These are phyloP conservation scores for Eulemur macaco DNA, from an alignment of 2,113 vertebrate species.

Conservation along the genomic window DNA sequence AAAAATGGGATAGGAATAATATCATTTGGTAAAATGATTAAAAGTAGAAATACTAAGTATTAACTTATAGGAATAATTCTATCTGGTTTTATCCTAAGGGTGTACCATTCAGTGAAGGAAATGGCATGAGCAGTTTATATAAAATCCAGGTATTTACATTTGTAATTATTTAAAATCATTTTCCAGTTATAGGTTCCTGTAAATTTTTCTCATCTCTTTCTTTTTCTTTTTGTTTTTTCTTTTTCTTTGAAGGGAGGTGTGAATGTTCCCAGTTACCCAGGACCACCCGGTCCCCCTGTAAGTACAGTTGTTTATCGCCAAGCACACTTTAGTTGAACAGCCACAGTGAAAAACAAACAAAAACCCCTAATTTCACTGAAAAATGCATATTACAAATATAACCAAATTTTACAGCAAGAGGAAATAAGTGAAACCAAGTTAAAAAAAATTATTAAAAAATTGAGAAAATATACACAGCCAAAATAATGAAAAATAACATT, in stretches of 20 bases:
- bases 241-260: constrained; percentile 87
- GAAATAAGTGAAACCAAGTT: not conserved
- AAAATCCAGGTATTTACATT: constrained; percentile 94
- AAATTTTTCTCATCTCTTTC: constrained; percentile 42
- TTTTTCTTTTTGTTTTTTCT: constrained; percentile 23
- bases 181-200: constrained; percentile 30
- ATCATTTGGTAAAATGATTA: not conserved
- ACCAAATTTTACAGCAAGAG: not conserved
- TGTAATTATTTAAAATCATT: constrained; percentile 19
- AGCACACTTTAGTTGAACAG: not conserved
- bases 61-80: constrained; percentile 13
- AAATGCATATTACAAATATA: not conserved
- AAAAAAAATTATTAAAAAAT: not conserved
- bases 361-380: not conserved
- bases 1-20: not conserved
- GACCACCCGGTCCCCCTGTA: constrained; percentile 93
- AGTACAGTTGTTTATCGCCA: constrained; percentile 75
- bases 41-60: not conserved
- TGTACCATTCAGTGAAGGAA: constrained; percentile 89
- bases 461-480: not conserved
- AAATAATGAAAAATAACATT: not conserved
- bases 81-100: constrained; percentile 85
- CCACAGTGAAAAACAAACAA: not conserved
- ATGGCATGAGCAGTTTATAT: constrained; percentile 98
- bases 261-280: constrained; percentile 87